These are phyloP conservation scores for Mixornis gularis DNA, from an alignment of 2,113 vertebrate species.

Conservation along the genomic window DNA sequence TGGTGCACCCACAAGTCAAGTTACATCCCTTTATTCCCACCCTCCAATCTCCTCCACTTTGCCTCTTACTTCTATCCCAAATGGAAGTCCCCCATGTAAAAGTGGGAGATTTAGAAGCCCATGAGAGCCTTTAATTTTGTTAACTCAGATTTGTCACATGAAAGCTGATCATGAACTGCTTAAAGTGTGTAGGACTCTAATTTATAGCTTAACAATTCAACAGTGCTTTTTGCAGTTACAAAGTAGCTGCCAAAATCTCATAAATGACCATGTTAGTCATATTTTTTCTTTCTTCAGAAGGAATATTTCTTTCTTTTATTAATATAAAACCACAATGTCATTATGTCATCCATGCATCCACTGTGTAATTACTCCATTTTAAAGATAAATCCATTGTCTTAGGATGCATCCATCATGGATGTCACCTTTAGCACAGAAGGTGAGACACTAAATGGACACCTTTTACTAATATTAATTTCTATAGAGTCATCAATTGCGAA, in stretches of 20 bases:
- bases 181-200: background rate
- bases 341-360: constrained; percentile 82
- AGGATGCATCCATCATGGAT: constrained; percentile 87
- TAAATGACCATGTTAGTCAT: constrained; percentile 26
- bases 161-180: background rate
- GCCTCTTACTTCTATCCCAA: background rate
- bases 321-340: constrained; percentile 81
- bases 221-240: constrained; percentile 3
- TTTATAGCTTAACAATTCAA: background rate
- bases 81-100: background rate
- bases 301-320: constrained; percentile 69
- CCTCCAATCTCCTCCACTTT: background rate
- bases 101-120: background rate
- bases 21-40: background rate
- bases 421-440: constrained; percentile 81
- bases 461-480: constrained; percentile 87
- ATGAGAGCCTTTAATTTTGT: background rate
- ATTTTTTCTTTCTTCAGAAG: constrained; percentile 37
- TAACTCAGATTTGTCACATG: background rate
- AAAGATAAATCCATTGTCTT: constrained; percentile 87
- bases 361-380: constrained; percentile 90
- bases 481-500: constrained; percentile 84
- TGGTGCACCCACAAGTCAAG: background rate
- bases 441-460: constrained; percentile 84
- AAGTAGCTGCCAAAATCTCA: constrained; percentile 30